These are phyloP conservation scores for Takifugu flavidus DNA, from an alignment of 2,113 vertebrate species.

Conservation along the genomic window DNA sequence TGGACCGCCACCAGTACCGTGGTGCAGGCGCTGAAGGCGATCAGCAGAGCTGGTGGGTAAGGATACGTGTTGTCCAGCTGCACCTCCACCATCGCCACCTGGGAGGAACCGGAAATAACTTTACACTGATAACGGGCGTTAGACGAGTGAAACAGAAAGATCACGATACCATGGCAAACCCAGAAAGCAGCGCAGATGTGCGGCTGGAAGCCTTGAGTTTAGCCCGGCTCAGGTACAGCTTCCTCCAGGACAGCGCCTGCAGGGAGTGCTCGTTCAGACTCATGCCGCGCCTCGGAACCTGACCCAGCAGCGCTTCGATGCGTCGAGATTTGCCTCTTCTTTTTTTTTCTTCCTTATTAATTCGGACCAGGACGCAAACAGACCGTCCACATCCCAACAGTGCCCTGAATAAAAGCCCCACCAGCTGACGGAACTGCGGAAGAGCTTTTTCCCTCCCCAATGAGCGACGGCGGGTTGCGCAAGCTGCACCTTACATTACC, in stretches of 20 bases:
- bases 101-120: slow-evolving; percentile 6
- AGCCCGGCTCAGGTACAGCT: slow-evolving; percentile 93
- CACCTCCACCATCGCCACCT: slow-evolving; percentile 99
- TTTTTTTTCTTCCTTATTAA: slow-evolving; percentile 5
- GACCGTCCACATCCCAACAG: slow-evolving; percentile 30
- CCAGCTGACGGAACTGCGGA: slow-evolving; percentile 33
- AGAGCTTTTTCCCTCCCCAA: slow-evolving; percentile 6
- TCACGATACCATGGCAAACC: slow-evolving; percentile 91
- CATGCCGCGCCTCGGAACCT: slow-evolving; percentile 38
- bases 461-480: slow-evolving; percentile 60
- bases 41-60: slow-evolving; percentile 89
- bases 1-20: slow-evolving; percentile 95
- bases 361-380: slow-evolving; percentile 4
- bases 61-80: slow-evolving; percentile 95
- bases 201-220: slow-evolving; percentile 97
- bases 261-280: slow-evolving; percentile 90
- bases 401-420: slow-evolving; percentile 7
- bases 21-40: slow-evolving; percentile 97
- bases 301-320: not conserved
- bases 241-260: slow-evolving; percentile 96
- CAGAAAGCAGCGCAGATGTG: slow-evolving; percentile 93
- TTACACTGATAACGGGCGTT: not conserved
- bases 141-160: not conserved
- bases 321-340: not conserved
- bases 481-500: slow-evolving; percentile 65